Evolutionary conservation across 2,888 invertebrate genomes (phyloP).

Genomic region (Dryococelus australis): DNA sequence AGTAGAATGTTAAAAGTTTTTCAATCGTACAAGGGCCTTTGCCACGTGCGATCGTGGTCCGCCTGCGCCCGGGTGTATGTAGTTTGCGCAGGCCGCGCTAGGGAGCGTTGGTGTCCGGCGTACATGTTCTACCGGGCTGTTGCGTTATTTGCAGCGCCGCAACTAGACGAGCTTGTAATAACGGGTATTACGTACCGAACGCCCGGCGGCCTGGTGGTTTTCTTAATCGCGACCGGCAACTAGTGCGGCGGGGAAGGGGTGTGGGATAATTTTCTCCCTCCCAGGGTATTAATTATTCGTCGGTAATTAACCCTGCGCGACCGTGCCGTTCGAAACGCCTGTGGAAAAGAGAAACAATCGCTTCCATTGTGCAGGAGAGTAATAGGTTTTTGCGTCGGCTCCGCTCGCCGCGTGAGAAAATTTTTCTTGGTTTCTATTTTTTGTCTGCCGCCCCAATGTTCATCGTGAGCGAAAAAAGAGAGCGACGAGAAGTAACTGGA

Average conservation of each 20-base stretch:
- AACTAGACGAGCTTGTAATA: not conserved
- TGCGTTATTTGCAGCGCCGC: not conserved
- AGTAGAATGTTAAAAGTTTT: too few species aligned
- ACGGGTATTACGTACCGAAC: not conserved
- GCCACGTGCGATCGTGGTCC: too few species aligned
- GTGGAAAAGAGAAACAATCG: not conserved
- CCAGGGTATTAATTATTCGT: slow-evolving; percentile 11
- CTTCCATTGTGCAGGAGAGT: not conserved
- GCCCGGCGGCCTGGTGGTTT: not conserved
- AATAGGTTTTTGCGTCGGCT: not conserved
- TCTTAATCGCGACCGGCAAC: not conserved
- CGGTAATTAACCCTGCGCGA: not conserved
- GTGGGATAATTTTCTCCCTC: not conserved
- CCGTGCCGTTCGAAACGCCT: not conserved
- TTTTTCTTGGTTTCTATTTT: not conserved
- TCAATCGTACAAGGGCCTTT: too few species aligned
- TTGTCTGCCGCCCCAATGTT: not conserved
- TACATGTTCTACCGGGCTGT: too few species aligned
- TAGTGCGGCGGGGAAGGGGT: too few species aligned
- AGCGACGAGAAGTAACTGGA: not conserved
- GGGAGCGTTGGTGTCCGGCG: too few species aligned
- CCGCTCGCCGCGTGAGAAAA: not conserved
- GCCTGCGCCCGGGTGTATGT: too few species aligned
- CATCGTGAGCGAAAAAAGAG: not conserved
- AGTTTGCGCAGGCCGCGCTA: too few species aligned